phyloP scores from a whole-genome alignment of 2,797 vertebrate genomes.

The Halcyon leucocephala region DNA sequence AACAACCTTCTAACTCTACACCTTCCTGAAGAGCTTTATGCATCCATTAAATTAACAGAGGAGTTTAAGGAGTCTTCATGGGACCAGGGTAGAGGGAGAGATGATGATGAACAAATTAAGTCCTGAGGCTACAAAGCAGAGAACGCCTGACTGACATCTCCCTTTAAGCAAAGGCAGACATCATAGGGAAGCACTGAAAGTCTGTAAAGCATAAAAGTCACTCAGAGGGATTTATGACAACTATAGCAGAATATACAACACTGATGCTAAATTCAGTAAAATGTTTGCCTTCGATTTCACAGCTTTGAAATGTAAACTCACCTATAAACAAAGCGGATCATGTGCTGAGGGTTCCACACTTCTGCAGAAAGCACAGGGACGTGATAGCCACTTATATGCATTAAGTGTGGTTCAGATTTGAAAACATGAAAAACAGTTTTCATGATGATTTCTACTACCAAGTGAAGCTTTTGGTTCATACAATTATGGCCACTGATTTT shows the following conservation, averaged over 20 bases:
- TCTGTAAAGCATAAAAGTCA: neutral
- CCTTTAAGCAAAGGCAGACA: neutral
- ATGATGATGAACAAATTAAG: neutral
- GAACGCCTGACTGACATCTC: neutral
- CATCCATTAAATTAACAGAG: neutral
- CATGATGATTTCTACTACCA: neutral
- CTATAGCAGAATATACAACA: neutral
- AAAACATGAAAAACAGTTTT: neutral
- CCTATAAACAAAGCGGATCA: neutral
- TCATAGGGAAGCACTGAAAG: neutral
- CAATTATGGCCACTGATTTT: neutral
- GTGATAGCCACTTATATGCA: fast-evolving
- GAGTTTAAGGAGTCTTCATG: neutral
- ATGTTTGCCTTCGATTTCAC: neutral
- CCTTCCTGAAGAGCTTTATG: neutral
- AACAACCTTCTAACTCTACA: neutral
- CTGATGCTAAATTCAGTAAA: neutral
- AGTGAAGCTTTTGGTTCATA: neutral
- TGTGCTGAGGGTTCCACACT: neutral
- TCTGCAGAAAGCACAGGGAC: neutral
- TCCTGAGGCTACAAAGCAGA: neutral
- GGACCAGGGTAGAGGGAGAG: neutral
- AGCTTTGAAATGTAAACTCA: constrained; percentile 11
- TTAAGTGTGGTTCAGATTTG: neutral
- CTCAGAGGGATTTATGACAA: neutral